Percentiles rank a stretch among this genome's conserved stretches.
phyloP scores from a whole-genome alignment of 2,888 invertebrate genomes.

The Polietes domitor region DNA sequence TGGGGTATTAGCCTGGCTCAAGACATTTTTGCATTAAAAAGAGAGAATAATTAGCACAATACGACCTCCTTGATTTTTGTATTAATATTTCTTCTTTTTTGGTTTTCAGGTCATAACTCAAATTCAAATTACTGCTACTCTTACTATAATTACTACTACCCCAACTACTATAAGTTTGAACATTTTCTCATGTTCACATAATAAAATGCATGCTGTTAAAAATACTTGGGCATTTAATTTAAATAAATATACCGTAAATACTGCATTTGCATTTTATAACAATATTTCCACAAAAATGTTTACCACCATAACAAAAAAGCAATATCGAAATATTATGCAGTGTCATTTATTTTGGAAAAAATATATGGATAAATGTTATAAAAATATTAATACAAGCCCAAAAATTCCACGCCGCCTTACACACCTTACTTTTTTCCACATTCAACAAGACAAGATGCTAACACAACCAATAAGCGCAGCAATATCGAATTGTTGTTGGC shows the following conservation, averaged over 20 bases:
- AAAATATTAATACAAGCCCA: conserved; percentile 64
- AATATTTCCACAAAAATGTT: background rate
- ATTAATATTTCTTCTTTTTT: too few species aligned
- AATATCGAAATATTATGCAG: too few species aligned
- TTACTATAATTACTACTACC: too few species aligned
- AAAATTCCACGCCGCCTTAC: conserved; percentile 66
- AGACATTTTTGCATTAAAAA: too few species aligned
- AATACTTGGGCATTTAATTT: background rate
- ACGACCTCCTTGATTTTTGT: too few species aligned
- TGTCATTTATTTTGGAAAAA: conserved; percentile 43
- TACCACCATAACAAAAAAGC: background rate
- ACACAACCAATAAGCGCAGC: background rate
- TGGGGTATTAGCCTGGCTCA: too few species aligned
- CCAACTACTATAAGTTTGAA: background rate
- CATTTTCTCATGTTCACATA: conserved; percentile 50
- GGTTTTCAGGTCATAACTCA: too few species aligned
- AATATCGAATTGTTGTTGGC: too few species aligned
- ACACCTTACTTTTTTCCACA: conserved; percentile 58
- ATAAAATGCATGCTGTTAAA: conserved; percentile 46
- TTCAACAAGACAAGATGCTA: conserved; percentile 44
- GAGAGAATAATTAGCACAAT: too few species aligned
- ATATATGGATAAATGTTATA: conserved; percentile 43
- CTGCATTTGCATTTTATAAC: conserved; percentile 1
- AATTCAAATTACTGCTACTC: too few species aligned
- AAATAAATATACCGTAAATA: conserved; percentile 13